These are phyloP conservation scores for Dasypus novemcinctus DNA, from an alignment of 2,113 vertebrate genomes.

Conservation along the genomic window DNA sequence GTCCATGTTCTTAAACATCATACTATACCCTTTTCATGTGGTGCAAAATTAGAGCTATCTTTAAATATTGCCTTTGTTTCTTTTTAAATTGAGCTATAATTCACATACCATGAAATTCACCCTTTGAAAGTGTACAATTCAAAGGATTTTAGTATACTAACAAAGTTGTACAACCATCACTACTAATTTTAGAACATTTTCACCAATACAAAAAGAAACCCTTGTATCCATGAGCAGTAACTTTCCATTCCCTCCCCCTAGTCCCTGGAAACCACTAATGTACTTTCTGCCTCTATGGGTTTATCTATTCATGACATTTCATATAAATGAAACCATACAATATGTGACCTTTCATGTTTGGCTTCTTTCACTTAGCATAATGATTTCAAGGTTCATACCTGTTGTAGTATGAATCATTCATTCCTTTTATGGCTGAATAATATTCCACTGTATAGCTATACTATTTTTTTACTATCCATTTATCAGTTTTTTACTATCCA, in stretches of 20 bases:
- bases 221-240: background rate
- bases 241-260: background rate
- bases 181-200: constrained; percentile 34
- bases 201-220: background rate
- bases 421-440: background rate
- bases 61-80: background rate
- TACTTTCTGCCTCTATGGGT: background rate
- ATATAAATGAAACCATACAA: background rate
- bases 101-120: background rate
- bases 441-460: background rate
- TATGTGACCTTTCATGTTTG: background rate
- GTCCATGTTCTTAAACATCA: background rate
- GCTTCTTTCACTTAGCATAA: background rate
- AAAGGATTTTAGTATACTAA: background rate
- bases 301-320: background rate
- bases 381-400: background rate
- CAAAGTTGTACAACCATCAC: background rate
- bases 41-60: background rate
- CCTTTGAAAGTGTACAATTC: background rate
- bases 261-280: background rate
- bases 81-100: background rate
- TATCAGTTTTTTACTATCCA: background rate
- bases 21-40: background rate
- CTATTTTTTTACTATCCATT: background rate
- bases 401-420: background rate